Evolutionary conservation across 2,113 vertebrate species (phyloP), one percentile per base, ranked within the genome.

Genomic region (Eurystomus gularis): DNA sequence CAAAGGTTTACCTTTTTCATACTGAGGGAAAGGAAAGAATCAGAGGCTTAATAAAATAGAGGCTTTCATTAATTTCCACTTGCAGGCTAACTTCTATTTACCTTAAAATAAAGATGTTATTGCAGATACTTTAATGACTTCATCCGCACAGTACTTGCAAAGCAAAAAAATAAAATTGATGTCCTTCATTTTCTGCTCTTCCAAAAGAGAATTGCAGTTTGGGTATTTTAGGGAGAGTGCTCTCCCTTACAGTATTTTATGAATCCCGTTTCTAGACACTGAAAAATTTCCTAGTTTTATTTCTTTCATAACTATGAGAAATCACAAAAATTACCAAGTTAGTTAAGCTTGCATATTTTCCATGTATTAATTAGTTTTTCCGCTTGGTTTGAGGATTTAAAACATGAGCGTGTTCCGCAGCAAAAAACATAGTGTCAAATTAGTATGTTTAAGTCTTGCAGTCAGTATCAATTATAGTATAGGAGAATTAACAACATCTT

Each of bases 321-420:
- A 83, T 58, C 23, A 23, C 31, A 62, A 77, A 95, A 90, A 89
- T 92, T 82, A 82, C 65, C 39, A 82, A 91, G 66, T 62, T 79
- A 14, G 37, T 90, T 90, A 89, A 82, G 87, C 91, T 93, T 40
- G n/a, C 78, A 61, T 23, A 69, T 52, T 85, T 88, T 46, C 66
- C 54, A 49, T 21, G 21, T 93, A 40, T 93, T 95, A 96, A 96
- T 95, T 82, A 82, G 71, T 60, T 95, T 96, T 95, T 93, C 93
- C 13, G 3, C 94, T 97, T 96, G 90, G 78, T 79, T 95, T 95
- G 75, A 96, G 58, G 40, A 95, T 77, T 91, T 95, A 46, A 96
- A 94, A 88, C 62, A 91, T 4, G 10, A 93, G 54, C 62, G 24
- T 82, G 90, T 93, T 93, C 85, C 87, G 85, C 84, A 86, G 87